Percentiles rank a stretch among this genome's conserved stretches.
Evolutionary conservation across 2,797 vertebrate genomes (phyloP).

Genomic region (Rhinichthys osculus): DNA sequence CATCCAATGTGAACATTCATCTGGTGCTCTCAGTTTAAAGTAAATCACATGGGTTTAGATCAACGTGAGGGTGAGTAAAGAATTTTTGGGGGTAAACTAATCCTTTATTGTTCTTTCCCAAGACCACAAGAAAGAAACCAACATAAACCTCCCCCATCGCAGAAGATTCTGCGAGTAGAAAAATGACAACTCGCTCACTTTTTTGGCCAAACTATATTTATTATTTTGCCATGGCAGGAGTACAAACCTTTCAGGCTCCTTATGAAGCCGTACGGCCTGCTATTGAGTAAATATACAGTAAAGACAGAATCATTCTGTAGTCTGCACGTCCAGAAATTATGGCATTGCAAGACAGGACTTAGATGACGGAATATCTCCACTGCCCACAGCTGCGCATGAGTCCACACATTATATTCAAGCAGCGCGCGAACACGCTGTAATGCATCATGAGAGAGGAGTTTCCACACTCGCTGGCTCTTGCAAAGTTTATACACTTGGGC

Average conservation of each 20-base stretch:
- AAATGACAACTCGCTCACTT: background rate
- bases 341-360: constrained; percentile 40
- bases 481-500: constrained; percentile 88
- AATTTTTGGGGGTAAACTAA: constrained; percentile 4
- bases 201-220: constrained; percentile 22
- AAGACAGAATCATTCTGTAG: constrained; percentile 3
- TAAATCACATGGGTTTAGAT: background rate
- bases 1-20: background rate
- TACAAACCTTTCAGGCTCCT: constrained; percentile 30
- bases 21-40: background rate
- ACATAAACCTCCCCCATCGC: constrained; percentile 7
- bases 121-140: constrained; percentile 14
- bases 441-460: constrained; percentile 84
- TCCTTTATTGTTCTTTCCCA: constrained; percentile 22
- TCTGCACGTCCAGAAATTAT: constrained; percentile 19
- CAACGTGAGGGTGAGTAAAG: background rate
- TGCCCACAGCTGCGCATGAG: constrained; percentile 73
- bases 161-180: background rate
- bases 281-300: constrained; percentile 33
- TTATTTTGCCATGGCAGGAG: constrained; percentile 46
- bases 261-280: background rate
- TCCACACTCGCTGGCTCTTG: constrained; percentile 81
- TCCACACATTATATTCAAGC: constrained; percentile 72
- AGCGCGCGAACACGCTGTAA: constrained; percentile 75
- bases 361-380: constrained; percentile 66